These are phyloP conservation scores for Upupa epops DNA, from an alignment of 2,113 vertebrate genomes.

Conservation along the genomic window DNA sequence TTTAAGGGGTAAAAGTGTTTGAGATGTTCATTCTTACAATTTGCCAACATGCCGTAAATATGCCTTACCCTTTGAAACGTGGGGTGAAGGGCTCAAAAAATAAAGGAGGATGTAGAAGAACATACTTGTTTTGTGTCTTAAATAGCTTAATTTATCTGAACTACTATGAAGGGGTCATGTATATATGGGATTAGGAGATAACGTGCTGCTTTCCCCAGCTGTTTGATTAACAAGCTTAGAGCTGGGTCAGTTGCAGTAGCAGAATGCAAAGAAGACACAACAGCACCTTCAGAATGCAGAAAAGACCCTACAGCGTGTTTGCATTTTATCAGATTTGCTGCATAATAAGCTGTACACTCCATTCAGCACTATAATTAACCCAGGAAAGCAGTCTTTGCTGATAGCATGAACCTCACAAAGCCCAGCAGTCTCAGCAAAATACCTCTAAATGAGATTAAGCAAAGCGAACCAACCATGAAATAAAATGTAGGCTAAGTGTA, in stretches of 20 bases:
- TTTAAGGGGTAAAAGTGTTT: not conserved
- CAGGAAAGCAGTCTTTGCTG: constrained; percentile 27
- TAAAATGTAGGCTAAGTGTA: constrained; percentile 28
- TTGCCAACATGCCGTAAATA: not conserved
- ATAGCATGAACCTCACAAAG: constrained; percentile 28
- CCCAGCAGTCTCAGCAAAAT: constrained; percentile 37
- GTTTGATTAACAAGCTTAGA: constrained; percentile 51
- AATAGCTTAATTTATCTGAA: constrained; percentile 21
- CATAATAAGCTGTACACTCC: not conserved
- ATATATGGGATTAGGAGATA: constrained; percentile 14
- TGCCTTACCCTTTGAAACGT: not conserved
- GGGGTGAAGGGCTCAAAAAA: not conserved
- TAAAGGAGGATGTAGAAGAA: not conserved
- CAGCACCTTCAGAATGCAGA: not conserved
- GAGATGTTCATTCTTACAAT: not conserved
- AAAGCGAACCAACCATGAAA: constrained; percentile 4
- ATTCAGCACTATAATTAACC: constrained; percentile 49
- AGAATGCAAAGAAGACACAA: not conserved
- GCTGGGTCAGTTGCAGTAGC: constrained; percentile 12
- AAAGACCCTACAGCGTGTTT: not conserved
- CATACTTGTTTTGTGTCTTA: not conserved
- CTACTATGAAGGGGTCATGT: not conserved
- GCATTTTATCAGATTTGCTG: constrained; percentile 17
- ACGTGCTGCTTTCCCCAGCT: constrained; percentile 13
- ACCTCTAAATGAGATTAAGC: constrained; percentile 54